phyloP scores from a whole-genome alignment of 1,140 invertebrate species.

The Eumeta japonica region DNA sequence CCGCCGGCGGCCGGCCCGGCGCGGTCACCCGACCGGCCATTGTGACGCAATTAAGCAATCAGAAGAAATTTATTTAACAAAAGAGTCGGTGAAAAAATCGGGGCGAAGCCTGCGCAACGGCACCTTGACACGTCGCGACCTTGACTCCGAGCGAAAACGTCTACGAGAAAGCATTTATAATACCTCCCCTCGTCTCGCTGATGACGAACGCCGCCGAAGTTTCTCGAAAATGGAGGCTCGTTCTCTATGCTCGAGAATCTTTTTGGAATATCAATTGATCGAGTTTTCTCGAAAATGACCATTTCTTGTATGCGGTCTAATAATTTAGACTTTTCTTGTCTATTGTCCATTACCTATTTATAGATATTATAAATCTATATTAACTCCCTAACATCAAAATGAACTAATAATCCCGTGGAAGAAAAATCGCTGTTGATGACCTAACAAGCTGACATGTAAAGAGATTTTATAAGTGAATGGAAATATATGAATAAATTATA shows the following conservation, averaged over 20 bases:
- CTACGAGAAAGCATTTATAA: too few relatives aligned
- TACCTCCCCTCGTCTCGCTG: too few relatives aligned
- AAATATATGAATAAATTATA: too few relatives aligned
- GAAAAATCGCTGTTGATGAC: too few relatives aligned
- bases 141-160: slow-evolving; percentile 44
- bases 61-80: slow-evolving; percentile 36
- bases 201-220: too few relatives aligned
- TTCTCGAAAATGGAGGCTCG: too few relatives aligned
- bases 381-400: too few relatives aligned
- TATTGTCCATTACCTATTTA: too few relatives aligned
- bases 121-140: slow-evolving; percentile 40
- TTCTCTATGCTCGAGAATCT: slow-evolving; percentile 16
- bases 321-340: not conserved
- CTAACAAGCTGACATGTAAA: too few relatives aligned
- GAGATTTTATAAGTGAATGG: too few relatives aligned
- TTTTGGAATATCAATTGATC: slow-evolving; percentile 2
- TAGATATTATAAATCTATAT: too few relatives aligned
- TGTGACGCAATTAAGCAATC: slow-evolving; percentile 39
- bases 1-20: slow-evolving; percentile 12
- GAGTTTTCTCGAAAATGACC: not conserved
- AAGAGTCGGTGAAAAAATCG: slow-evolving; percentile 32
- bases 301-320: not conserved
- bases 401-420: too few relatives aligned
- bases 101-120: slow-evolving; percentile 36
- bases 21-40: slow-evolving; percentile 35